A percentile compares a stretch with the other conserved stretches of the same genome.
Evolutionary conservation across 2,888 invertebrate species (phyloP).

Genomic region (Drosophila limbata): DNA sequence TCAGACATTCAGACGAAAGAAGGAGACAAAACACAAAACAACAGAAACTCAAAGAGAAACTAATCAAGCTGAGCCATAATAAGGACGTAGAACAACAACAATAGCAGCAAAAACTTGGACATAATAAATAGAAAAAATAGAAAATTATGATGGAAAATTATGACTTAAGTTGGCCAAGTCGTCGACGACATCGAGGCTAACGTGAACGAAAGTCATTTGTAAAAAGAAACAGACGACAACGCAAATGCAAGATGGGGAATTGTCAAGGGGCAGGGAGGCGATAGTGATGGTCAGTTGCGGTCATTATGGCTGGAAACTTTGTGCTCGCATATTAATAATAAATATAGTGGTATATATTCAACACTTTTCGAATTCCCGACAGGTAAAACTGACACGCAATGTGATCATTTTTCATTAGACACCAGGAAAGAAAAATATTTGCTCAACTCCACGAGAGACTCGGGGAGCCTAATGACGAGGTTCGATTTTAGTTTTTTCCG

Average conservation of each 20-base stretch:
- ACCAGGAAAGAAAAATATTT: slow-evolving; percentile 12
- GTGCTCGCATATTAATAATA: slow-evolving; percentile 55
- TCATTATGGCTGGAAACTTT: slow-evolving; percentile 47
- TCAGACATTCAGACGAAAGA: slow-evolving; percentile 12
- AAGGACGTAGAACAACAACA: slow-evolving; percentile 30
- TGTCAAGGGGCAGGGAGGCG: neutral
- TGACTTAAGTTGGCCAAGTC: slow-evolving; percentile 63
- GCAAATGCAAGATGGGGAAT: slow-evolving; percentile 1
- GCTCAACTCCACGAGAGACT: neutral
- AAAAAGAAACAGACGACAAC: slow-evolving; percentile 39
- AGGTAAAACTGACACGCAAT: slow-evolving; percentile 57
- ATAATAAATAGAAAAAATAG: slow-evolving; percentile 65
- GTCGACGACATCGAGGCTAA: slow-evolving; percentile 44
- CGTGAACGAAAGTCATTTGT: slow-evolving; percentile 70
- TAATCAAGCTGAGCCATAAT: slow-evolving; percentile 57
- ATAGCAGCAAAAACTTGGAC: slow-evolving; percentile 42
- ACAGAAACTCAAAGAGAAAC: slow-evolving; percentile 42
- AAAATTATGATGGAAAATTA: slow-evolving; percentile 76
- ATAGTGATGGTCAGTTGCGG: slow-evolving; percentile 49
- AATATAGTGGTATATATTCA: slow-evolving; percentile 32
- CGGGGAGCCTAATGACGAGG: slow-evolving; percentile 10
- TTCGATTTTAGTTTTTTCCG: neutral
- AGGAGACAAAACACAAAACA: slow-evolving; percentile 1
- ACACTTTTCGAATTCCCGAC: slow-evolving; percentile 19
- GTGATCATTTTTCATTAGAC: slow-evolving; percentile 56